Conservation (phyloP, 2,113 vertebrate genomes). For the Pterocles gutturalis region DNA sequence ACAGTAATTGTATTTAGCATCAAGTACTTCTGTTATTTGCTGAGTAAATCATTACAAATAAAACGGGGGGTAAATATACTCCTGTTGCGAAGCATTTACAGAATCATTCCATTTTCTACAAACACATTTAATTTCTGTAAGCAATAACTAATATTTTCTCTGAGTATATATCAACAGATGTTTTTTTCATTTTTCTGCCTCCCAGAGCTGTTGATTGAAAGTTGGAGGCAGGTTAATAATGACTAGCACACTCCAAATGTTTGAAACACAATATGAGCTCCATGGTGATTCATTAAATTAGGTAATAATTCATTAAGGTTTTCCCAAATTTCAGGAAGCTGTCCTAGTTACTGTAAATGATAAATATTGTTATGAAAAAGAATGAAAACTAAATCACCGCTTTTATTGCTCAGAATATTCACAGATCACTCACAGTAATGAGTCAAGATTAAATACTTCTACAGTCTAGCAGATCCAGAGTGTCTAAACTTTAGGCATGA, state of each 20-base stretch:
- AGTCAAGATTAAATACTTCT: background rate
- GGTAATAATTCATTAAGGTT: conserved; percentile 16
- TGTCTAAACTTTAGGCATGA: background rate
- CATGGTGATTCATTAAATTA: conserved; percentile 20
- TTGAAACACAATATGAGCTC: conserved; percentile 1
- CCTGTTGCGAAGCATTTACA: background rate
- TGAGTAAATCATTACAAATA: background rate
- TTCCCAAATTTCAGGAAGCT: conserved; percentile 13
- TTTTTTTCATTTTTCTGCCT: background rate
- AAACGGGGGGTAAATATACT: background rate
- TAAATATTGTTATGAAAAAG: conserved; percentile 30
- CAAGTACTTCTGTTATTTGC: background rate
- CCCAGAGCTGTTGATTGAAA: conserved; percentile 18
- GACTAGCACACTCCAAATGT: background rate
- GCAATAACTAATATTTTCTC: background rate
- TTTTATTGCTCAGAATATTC: background rate
- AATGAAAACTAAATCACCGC: background rate
- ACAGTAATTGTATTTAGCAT: background rate
- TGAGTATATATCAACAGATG: background rate
- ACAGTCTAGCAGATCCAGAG: background rate
- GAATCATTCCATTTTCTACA: background rate
- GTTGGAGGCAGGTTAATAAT: conserved; percentile 9
- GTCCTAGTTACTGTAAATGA: background rate
- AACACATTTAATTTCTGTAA: conserved; percentile 11
- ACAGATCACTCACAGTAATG: background rate